Base-by-base conservation (phyloP, 2,113 vertebrate species). In the Electrona antarctica region DNA sequence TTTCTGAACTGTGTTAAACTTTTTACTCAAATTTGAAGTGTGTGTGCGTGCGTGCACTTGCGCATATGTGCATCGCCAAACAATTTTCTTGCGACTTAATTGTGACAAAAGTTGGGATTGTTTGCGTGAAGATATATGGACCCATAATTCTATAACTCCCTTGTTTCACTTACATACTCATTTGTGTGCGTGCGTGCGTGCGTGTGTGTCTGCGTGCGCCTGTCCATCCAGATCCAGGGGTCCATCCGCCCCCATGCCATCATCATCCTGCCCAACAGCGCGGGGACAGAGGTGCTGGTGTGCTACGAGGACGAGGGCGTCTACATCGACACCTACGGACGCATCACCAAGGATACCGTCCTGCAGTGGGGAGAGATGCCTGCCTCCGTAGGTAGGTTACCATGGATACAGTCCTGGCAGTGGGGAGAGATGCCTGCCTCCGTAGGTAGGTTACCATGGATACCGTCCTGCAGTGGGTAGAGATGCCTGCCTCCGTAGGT, bases 301-400 rank as follows among this genome's bases (percentile, higher is more conserved):
- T 95, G 96, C 83, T 98, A 98, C 2, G 96, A 97, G 80, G 95
- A 97, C 59, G 97, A 98, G 93, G 94, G 95, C 12, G 94, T 97
- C 84, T 97, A 97, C 77, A 93, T 96, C 15, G 93, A 98, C 92
- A 96, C 96, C 67, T 97, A 97, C 7, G 96, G 97, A 33, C 95
- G 95, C 58, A 95, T 98, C 92, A 97, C 96, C 85, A 98, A 96
- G 92, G 97, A 97, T 75, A 96, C 95, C 0, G 94, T 98, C 80
- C 88, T 98, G 21, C 96, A 97, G 82, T 98, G 97, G 97, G 96
- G 95, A 48, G 96, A 98, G 89, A 97, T 97, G 94, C 97, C 97
- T 14, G 95, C 95, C 6, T 98, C 96, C 9, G 93, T 95, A 33
- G 97, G 97, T 99, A 92, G 4, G 92, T 90, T 46, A 56, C 45